Conservation (phyloP, 2,797 vertebrate genomes). For the Aeoliscus strigatus region DNA sequence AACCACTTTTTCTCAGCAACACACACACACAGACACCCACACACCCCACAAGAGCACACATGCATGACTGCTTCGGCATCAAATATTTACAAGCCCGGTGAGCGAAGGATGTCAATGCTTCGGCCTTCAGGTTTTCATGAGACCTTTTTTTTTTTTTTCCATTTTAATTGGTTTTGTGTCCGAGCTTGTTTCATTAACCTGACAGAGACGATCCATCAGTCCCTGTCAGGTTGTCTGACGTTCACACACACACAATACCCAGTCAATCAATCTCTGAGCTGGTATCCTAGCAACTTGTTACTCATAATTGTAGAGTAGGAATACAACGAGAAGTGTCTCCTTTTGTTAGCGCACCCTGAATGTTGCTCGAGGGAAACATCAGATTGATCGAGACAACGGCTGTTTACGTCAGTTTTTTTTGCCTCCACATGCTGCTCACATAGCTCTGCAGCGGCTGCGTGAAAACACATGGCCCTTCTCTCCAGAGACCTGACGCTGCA, state of each 20-base stretch:
- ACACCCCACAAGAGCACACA: constrained; percentile 35
- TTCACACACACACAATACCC: constrained; percentile 2
- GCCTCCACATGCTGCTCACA: constrained; percentile 18
- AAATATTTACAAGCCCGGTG: constrained; percentile 64
- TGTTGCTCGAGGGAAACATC: constrained; percentile 29
- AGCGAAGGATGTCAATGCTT: constrained; percentile 35
- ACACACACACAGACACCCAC: too few relatives aligned
- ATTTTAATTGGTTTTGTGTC: constrained; percentile 49
- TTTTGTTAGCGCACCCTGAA: constrained; percentile 28
- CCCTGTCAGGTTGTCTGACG: constrained; percentile 34
- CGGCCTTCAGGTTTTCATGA: constrained; percentile 24
- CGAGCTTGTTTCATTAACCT: constrained; percentile 24
- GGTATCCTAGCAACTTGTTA: constrained; percentile 34
- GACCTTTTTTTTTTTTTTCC: constrained; percentile 12
- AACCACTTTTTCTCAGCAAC: too few relatives aligned
- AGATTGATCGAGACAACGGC: constrained; percentile 39
- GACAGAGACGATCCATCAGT: constrained; percentile 34
- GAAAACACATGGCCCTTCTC: constrained; percentile 1
- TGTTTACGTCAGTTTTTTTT: constrained; percentile 26
- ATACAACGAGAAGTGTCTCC: too few relatives aligned
- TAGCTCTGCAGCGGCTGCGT: constrained; percentile 10
- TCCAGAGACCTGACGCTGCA: constrained; percentile 14
- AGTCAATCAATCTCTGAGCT: constrained; percentile 14
- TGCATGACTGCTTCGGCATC: constrained; percentile 55
- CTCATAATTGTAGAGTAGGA: too few relatives aligned